phyloP scores from a whole-genome alignment of 2,113 vertebrate genomes.

The Phocoena phocoena region DNA sequence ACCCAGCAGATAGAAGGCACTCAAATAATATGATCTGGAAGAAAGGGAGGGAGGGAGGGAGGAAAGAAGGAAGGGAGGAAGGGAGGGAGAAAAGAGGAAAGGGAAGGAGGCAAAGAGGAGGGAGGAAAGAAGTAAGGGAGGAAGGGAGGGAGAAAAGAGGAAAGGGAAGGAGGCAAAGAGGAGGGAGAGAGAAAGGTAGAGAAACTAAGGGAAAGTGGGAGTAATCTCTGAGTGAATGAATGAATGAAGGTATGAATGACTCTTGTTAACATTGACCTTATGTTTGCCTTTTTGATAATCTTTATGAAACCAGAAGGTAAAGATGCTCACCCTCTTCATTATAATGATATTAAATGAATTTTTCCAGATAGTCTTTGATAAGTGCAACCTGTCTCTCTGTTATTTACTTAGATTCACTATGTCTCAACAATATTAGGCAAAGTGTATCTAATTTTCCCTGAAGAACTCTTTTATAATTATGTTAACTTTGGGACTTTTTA shows the following conservation, averaged over 20 bases:
- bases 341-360: background rate
- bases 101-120: background rate
- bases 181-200: background rate
- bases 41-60: background rate
- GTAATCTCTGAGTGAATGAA: background rate
- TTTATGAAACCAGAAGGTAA: background rate
- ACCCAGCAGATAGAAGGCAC: background rate
- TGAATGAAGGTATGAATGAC: background rate
- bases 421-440: background rate
- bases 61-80: fast-evolving
- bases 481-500: background rate
- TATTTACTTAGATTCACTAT: background rate
- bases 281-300: background rate
- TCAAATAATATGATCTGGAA: background rate
- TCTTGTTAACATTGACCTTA: background rate
- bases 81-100: background rate
- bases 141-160: background rate
- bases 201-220: background rate
- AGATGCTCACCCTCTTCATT: background rate
- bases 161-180: background rate
- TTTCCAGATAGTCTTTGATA: background rate
- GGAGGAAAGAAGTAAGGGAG: fast-evolving
- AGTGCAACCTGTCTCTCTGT: background rate
- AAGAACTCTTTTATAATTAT: background rate
- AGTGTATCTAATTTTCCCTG: background rate